Conservation (phyloP, 2,113 vertebrate species). For the Toxotes jaculatrix region DNA sequence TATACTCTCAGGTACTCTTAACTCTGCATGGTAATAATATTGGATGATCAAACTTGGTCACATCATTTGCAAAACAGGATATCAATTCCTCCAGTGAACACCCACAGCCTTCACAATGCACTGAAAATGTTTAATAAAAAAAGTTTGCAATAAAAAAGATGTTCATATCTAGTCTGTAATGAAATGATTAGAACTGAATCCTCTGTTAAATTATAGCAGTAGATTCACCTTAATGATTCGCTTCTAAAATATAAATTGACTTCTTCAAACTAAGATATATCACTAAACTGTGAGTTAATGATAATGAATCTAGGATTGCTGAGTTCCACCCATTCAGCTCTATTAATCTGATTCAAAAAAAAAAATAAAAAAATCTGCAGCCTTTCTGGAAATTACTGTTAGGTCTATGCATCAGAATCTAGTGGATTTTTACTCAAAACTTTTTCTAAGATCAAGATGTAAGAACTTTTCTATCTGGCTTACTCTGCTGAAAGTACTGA, state of each 20-base stretch:
- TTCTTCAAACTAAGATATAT: constrained; percentile 17
- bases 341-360: constrained; percentile 25
- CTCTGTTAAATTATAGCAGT: constrained; percentile 35
- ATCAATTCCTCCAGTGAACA: constrained; percentile 30
- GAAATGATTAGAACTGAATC: constrained; percentile 30
- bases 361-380: not conserved
- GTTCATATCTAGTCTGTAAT: constrained; percentile 23
- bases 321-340: constrained; percentile 34
- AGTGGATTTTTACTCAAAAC: not conserved
- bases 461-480: not conserved
- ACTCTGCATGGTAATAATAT: constrained; percentile 37
- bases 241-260: constrained; percentile 17
- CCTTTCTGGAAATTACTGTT: not conserved
- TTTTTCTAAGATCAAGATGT: constrained; percentile 11
- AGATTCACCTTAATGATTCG: constrained; percentile 20
- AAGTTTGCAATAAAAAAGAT: constrained; percentile 5
- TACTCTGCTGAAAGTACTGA: not conserved
- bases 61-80: constrained; percentile 38
- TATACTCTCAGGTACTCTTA: constrained; percentile 27
- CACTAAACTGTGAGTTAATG: constrained; percentile 16
- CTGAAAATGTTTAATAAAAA: not conserved
- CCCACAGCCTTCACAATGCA: constrained; percentile 24
- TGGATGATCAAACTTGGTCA: constrained; percentile 9
- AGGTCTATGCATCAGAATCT: not conserved
- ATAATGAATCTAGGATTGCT: constrained; percentile 33